Evolutionary conservation across 2,797 vertebrate genomes (phyloP).

Genomic region (Otolemur crassicaudatus): DNA sequence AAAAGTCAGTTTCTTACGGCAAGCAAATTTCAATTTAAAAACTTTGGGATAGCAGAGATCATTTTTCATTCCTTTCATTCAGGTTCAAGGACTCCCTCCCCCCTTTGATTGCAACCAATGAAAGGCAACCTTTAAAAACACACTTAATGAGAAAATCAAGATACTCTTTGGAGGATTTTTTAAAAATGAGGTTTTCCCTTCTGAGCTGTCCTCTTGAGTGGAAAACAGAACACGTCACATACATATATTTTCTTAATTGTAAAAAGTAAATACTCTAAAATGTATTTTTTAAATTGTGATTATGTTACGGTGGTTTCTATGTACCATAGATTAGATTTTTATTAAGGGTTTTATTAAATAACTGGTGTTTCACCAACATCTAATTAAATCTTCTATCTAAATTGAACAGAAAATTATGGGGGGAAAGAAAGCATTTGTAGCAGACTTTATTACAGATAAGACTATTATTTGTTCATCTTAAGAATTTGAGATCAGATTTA

Average conservation of each 20-base stretch:
- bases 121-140: conserved; percentile 54
- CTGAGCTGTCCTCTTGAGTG: background rate
- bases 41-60: background rate
- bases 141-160: conserved; percentile 7
- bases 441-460: conserved; percentile 82
- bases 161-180: background rate
- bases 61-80: background rate
- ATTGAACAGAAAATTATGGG: conserved; percentile 85
- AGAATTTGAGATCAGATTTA: conserved; percentile 85
- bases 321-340: conserved; percentile 84
- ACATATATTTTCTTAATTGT: conserved; percentile 56
- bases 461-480: conserved; percentile 83
- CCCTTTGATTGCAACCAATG: background rate
- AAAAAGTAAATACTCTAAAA: conserved; percentile 68
- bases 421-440: conserved; percentile 80
- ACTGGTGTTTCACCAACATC: conserved; percentile 83
- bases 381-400: conserved; percentile 85
- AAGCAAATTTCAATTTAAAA: conserved; percentile 15
- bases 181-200: background rate
- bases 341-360: conserved; percentile 80
- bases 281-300: conserved; percentile 74
- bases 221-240: conserved; percentile 31
- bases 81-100: background rate
- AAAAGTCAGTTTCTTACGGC: background rate
- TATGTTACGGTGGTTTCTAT: conserved; percentile 77